Base-by-base conservation (phyloP, 2,113 vertebrate species). In the Amazona vittata region DNA sequence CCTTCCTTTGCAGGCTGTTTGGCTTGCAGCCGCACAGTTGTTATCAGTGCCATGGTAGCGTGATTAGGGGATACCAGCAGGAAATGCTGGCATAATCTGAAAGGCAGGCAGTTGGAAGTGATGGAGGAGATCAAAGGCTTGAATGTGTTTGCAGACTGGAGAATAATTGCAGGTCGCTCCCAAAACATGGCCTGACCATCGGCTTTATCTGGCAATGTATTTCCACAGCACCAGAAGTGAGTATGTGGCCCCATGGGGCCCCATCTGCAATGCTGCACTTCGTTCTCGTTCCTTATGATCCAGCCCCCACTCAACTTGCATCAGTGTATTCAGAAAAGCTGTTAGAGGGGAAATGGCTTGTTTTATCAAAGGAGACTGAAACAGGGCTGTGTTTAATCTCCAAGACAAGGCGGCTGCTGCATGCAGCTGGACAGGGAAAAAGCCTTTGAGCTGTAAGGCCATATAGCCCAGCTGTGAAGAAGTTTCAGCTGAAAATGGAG, bases 111-210 rank as follows among this genome's bases (percentile, higher is more conserved):
- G 41, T 80, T 93, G 84, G 59, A 67, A 94, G 37, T 0, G 2
- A 9, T 9, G 5, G 70, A 77, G 50, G 74, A 96, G 94, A 96
- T 94, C 91, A 97, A 96, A 94, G 90, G n/a, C 67, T 87, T 80
- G 37, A 52, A 35, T 43, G 84, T 19, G 2, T 87, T 95, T 94
- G 82, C 82, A 83, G 63, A 53, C 71, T 44, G 59, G 65, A 87
- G 78, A 91, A 69, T 65, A 91, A 91, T 69, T 84, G 89, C 80
- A 78, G 60, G 77, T 91, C 13, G 2, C 25, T 93, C 52, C 55
- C 0, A 0, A 91, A 77, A 82, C 29, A 2, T 17, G 24, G 74
- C 19, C 59, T 57, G 73, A 13, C 55, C 8, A 3, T 69, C 0
- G 0, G 35, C 46, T 83, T 11, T 63, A 8, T 55, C 73, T 1